Evolutionary conservation across 1,140 invertebrate genomes (phyloP), one percentile per base, ranked within the genome.

Genomic region (Drosophila trapezifrons): DNA sequence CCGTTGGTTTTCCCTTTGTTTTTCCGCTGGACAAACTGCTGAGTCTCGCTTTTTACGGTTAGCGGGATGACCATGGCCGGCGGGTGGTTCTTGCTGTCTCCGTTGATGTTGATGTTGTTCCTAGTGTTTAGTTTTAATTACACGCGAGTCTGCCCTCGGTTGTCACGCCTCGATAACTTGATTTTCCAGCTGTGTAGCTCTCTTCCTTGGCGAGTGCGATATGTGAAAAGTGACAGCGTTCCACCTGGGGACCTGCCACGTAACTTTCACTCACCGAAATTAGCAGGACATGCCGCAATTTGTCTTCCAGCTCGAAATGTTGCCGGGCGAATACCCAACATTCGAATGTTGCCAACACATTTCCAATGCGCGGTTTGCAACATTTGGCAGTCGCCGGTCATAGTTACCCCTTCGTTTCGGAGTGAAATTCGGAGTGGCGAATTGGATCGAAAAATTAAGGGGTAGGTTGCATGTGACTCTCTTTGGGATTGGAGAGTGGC

Each of bases 111-210:
- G 69, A 63, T 43, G 58, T 58, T 63, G 46, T 46, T 78, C 64
- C 42, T 78, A 54, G 75, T 85, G 82, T 85, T 85, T 85, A 81
- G 83, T 85, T 85, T 85, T 85, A 85, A 85, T 85, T 85, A 85
- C 83, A 85, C 82, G 82, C 82, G 75, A 82, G 64, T 57, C 78
- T 78, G 82, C 60, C 60, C 59, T 22, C 60, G 62, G 42, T 37
- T 64, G 81, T 78, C 62, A 86, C 73, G 78, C 69, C 73, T 64
- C 62, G 71, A 51, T 74, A 59, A 67, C 78, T 78, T 80, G 67
- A 80, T 80, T 64, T 63, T 47, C 38, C 29, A 35, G 13, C 49
- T 52, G 7, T 15, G 49, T n/a, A 45, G 60, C 2, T 32, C 60
- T 40, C 22, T 37, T 35, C 38, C 38, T 42, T 20, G 49, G 49